Evolutionary conservation across 2,113 vertebrate species (phyloP).

Genomic region (Charadrius vociferus): DNA sequence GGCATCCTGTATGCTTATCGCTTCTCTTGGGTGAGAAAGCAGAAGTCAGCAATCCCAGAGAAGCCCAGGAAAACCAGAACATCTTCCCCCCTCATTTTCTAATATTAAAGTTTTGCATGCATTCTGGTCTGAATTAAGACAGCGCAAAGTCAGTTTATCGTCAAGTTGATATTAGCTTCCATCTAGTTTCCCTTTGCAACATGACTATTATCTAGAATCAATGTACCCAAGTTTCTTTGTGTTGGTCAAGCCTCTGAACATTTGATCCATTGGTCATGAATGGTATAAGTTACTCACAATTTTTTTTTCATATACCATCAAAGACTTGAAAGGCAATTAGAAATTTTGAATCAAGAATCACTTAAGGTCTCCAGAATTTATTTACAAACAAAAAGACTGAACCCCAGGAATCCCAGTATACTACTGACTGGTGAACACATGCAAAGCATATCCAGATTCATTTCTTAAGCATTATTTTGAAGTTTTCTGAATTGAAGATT

Average conservation of each 20-base stretch:
- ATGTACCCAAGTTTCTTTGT: neutral
- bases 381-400: neutral
- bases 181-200: neutral
- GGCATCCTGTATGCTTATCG: neutral
- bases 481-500: neutral
- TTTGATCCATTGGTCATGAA: neutral
- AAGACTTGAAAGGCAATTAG: neutral
- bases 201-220: neutral
- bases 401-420: neutral
- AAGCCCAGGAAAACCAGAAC: neutral
- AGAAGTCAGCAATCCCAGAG: neutral
- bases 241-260: neutral
- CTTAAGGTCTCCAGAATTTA: neutral
- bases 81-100: neutral
- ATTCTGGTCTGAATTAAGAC: neutral
- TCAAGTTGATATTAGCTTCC: neutral
- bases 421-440: neutral
- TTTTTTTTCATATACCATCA: neutral
- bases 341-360: neutral
- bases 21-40: neutral
- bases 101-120: neutral
- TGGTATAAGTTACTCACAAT: neutral
- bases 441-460: neutral
- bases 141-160: neutral
- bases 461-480: neutral